Base-by-base conservation (phyloP, 1,140 invertebrate genomes). In the Sipha flava region DNA sequence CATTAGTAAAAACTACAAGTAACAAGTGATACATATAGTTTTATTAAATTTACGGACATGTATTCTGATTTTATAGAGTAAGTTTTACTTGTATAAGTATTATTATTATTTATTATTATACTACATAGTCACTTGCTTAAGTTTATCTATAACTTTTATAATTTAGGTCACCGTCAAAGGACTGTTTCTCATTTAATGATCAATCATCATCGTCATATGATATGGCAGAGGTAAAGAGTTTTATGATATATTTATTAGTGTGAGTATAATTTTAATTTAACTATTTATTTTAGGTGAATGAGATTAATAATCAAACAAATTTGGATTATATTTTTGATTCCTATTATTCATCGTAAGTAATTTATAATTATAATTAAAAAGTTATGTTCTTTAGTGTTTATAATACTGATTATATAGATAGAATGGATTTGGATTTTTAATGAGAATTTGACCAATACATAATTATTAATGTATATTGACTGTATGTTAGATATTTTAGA, bases 41-140 rank as follows among this genome's bases (percentile, higher is more conserved):
- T 26, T 66, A 21, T 66, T 43, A 66, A 66, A 52, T 75, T 49
- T 12, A n/a, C 47, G 23, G n/a, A 59, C 43, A 77, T 77, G 73
- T 77, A 59, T 77, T 77, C 73, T 57, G 72, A 75, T 18, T 16
- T 75, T 16, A 18, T 75, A 40, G 73, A 77, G 73, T 77, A 26
- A 77, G 73, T 77, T n/a, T 21, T 2, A 3, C 9, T 40, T 10
- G 2, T 16, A 10, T 5, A n/a, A 34, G n/a, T 16, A 43, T 47
- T 47, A 40, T 18, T 29, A 9, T 29, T 9, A 16, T 75, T 75
- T 37, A 7, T 2, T 75, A 10, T 54, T 75, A 40, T 40, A n/a
- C n/a, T n/a, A n/a, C n/a, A n/a, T n/a, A n/a, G n/a, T n/a, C n/a
- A n/a, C n/a, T n/a, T n/a, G n/a, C n/a, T n/a, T n/a, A n/a, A n/a